These are phyloP conservation scores for Cebidichthys violaceus DNA, from an alignment of 2,113 vertebrate genomes.

Conservation along the genomic window DNA sequence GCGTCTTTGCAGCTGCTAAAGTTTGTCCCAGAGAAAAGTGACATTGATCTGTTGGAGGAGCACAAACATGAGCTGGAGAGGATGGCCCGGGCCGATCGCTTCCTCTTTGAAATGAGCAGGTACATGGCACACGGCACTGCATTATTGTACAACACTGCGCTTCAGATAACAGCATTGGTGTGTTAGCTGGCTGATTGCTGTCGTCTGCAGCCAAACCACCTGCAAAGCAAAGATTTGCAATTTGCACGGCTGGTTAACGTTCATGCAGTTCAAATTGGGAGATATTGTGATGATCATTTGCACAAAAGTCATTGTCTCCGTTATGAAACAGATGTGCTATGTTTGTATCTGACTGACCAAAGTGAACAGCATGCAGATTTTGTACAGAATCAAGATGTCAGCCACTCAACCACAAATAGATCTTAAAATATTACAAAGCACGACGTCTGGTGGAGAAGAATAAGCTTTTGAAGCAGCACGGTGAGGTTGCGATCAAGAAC, in stretches of 20 bases:
- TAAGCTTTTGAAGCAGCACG: background rate
- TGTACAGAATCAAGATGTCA: slow-evolving; percentile 3
- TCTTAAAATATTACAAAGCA: slow-evolving; percentile 16
- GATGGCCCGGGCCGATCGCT: slow-evolving; percentile 97
- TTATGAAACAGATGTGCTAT: background rate
- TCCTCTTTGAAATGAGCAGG: slow-evolving; percentile 99
- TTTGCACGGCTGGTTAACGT: background rate
- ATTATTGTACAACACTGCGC: background rate
- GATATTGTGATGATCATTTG: background rate
- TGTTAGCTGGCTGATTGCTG: background rate
- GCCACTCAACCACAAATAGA: background rate
- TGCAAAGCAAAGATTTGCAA: background rate
- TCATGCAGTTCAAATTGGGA: background rate
- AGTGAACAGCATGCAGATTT: slow-evolving; percentile 8
- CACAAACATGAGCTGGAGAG: slow-evolving; percentile 97
- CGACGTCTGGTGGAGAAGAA: background rate
- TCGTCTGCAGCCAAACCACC: background rate
- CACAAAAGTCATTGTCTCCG: background rate
- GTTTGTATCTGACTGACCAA: background rate
- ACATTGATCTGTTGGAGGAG: slow-evolving; percentile 95
- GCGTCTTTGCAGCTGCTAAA: slow-evolving; percentile 89
- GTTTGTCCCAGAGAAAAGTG: slow-evolving; percentile 96
- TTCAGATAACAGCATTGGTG: background rate
- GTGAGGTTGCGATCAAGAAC: background rate
- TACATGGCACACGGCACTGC: slow-evolving; percentile 58